Conservation (phyloP, 2,113 vertebrate genomes). For the Agapornis roseicollis region DNA sequence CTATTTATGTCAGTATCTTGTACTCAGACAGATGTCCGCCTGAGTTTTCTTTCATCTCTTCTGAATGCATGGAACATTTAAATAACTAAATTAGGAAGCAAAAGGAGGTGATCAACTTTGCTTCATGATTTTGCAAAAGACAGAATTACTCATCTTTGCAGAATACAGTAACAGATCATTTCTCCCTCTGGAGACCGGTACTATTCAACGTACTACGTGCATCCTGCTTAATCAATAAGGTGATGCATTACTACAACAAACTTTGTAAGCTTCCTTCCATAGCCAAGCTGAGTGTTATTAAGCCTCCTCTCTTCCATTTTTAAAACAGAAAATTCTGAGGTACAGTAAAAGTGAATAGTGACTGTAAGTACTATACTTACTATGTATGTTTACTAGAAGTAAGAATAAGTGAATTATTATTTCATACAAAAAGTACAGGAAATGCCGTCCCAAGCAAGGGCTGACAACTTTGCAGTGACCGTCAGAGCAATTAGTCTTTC, state of each 20-base stretch:
- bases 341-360: neutral
- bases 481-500: conserved; percentile 1
- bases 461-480: neutral
- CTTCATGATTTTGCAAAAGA: neutral
- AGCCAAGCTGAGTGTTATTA: neutral
- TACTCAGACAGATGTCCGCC: neutral
- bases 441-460: neutral
- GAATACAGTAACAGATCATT: neutral
- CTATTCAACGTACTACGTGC: neutral
- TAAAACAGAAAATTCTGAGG: neutral
- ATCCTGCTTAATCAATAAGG: neutral
- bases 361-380: neutral
- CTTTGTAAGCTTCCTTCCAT: neutral
- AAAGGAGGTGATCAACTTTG: conserved; percentile 5
- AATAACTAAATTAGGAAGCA: conserved; percentile 8
- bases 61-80: conserved; percentile 1
- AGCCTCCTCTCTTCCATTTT: neutral
- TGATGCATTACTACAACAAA: neutral
- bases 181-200: neutral
- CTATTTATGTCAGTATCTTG: conserved; percentile 29
- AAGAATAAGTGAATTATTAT: neutral
- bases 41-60: conserved; percentile 1
- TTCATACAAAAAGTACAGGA: neutral
- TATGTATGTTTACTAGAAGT: neutral
- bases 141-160: neutral